phyloP scores from a whole-genome alignment of 2,797 vertebrate genomes.

The Megaceryle alcyon region DNA sequence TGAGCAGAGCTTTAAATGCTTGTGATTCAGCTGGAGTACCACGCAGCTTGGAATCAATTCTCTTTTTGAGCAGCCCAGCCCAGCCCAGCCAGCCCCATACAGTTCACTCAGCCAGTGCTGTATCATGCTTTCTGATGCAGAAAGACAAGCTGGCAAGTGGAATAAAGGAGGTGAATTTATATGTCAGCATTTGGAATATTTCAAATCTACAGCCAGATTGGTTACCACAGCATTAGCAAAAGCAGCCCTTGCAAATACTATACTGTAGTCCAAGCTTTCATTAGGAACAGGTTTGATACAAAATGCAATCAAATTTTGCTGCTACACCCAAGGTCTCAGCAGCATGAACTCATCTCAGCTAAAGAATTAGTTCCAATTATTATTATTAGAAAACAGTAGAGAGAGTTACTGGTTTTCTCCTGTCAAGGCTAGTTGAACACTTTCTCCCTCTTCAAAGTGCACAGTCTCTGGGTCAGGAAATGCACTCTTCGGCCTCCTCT shows the following conservation, averaged over 20 bases:
- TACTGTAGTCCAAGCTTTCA: not conserved
- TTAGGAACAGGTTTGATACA: not conserved
- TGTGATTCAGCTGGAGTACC: not conserved
- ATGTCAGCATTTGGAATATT: not conserved
- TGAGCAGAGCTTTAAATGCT: not conserved
- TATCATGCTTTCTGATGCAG: not conserved
- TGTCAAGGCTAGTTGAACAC: not conserved
- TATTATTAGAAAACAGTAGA: not conserved
- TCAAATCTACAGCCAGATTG: not conserved
- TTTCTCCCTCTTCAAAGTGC: not conserved
- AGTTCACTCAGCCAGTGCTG: not conserved
- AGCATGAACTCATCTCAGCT: not conserved
- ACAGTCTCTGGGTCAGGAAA: not conserved
- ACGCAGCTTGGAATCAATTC: not conserved
- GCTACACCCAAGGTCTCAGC: not conserved
- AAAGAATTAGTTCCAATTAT: not conserved
- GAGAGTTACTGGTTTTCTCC: not conserved
- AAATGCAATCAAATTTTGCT: not conserved
- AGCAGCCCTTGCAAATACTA: not conserved
- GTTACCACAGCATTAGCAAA: not conserved
- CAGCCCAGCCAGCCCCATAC: not conserved
- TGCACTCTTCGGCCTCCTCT: constrained; percentile 13
- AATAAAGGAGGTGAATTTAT: not conserved
- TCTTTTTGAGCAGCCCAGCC: not conserved
- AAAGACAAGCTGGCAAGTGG: not conserved